Evolutionary conservation across 1,140 invertebrate genomes (phyloP).

Genomic region (Drosophila ogumai): DNA sequence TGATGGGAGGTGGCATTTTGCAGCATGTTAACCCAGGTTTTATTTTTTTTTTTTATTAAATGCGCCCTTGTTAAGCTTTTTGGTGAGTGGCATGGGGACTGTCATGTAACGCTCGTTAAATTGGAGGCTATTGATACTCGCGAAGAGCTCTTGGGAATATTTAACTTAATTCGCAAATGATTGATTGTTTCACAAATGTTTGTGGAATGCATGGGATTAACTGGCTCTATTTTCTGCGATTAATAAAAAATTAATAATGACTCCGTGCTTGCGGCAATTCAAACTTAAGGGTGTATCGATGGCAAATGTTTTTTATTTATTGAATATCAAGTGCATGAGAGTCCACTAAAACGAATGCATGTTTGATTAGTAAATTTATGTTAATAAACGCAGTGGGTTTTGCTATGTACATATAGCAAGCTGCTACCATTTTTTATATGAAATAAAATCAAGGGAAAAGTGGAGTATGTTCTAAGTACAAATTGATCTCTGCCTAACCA

Average conservation of each 20-base stretch:
- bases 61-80: constrained; percentile 34
- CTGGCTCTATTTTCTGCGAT: constrained; percentile 2
- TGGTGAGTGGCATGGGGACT: constrained; percentile 14
- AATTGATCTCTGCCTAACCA: too few species aligned
- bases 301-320: neutral
- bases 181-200: constrained; percentile 37
- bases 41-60: constrained; percentile 12
- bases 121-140: constrained; percentile 54
- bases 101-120: constrained; percentile 49
- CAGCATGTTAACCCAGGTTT: constrained; percentile 24
- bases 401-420: neutral
- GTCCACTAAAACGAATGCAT: neutral
- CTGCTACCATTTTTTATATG: neutral
- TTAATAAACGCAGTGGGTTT: neutral
- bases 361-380: neutral
- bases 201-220: constrained; percentile 8
- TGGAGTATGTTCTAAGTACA: too few species aligned
- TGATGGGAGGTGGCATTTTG: constrained; percentile 11
- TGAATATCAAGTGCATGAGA: neutral
- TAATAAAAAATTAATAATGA: constrained; percentile 26
- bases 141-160: constrained; percentile 36
- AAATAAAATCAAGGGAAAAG: neutral
- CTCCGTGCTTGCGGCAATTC: neutral
- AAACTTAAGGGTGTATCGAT: neutral
- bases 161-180: constrained; percentile 39